Conservation (phyloP, 2,888 invertebrate species). For the Prenolepis imparis region DNA sequence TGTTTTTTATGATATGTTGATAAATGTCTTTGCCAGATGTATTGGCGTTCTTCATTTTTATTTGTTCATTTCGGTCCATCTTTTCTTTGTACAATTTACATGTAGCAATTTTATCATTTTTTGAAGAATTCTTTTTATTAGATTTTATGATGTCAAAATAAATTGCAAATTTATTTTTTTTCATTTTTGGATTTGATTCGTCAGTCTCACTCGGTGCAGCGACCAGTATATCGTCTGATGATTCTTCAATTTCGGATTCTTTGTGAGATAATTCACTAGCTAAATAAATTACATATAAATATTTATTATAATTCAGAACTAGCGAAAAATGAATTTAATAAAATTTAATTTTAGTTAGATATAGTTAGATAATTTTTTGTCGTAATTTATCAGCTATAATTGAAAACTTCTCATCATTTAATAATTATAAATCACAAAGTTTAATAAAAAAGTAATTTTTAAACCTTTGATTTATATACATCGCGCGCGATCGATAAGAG, state of each 20-base stretch:
- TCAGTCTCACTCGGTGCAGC: background rate
- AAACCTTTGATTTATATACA: too few species aligned
- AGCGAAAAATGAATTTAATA: background rate
- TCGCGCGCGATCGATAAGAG: too few species aligned
- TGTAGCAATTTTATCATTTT: constrained; percentile 17
- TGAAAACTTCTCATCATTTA: background rate
- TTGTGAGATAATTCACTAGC: background rate
- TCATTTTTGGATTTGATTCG: background rate
- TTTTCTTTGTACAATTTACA: too few species aligned
- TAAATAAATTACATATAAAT: constrained; percentile 8
- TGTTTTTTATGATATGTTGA: too few species aligned
- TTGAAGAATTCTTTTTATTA: background rate
- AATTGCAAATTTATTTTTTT: constrained; percentile 8
- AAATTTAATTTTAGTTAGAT: background rate
- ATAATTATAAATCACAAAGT: background rate
- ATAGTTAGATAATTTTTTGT: background rate
- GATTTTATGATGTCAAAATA: constrained; percentile 17
- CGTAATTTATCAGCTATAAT: background rate
- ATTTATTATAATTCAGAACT: constrained; percentile 2
- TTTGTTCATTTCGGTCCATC: too few species aligned
- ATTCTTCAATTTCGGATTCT: constrained; percentile 6
- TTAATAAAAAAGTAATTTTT: background rate
- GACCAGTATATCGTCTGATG: background rate
- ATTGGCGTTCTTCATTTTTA: too few species aligned
- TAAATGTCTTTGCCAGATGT: too few species aligned